Conservation (phyloP, 1,140 invertebrate species). For the Tachypleus tridentatus region DNA sequence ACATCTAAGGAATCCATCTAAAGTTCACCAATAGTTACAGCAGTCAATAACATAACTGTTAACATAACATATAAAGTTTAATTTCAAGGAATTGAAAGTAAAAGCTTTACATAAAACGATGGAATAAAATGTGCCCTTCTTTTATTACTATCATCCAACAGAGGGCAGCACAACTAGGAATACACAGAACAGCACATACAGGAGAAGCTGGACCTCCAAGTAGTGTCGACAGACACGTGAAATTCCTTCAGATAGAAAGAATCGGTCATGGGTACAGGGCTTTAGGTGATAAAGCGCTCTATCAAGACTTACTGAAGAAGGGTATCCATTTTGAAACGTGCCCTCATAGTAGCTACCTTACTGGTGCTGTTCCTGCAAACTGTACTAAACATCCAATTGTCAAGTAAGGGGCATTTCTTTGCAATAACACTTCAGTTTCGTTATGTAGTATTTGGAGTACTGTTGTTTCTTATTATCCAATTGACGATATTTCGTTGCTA, state of each 20-base stretch:
- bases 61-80: no score
- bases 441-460: no score
- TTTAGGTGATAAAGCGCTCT: slow-evolving; percentile 38
- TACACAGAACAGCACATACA: slow-evolving; percentile 46
- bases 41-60: no score
- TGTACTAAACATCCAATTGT: slow-evolving; percentile 33
- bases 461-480: no score
- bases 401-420: slow-evolving; percentile 21
- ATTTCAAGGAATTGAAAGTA: no score
- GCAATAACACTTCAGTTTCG: no score
- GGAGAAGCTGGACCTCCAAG: slow-evolving; percentile 41
- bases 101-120: no score
- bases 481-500: no score
- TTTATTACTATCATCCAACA: slow-evolving; percentile 7
- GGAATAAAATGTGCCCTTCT: no score
- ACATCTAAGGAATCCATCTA: no score
- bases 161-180: slow-evolving; percentile 35
- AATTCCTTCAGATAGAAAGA: slow-evolving; percentile 40
- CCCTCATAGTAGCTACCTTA: slow-evolving; percentile 44
- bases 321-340: slow-evolving; percentile 44
- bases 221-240: slow-evolving; percentile 38
- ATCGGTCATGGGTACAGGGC: slow-evolving; percentile 50
- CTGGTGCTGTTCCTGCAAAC: slow-evolving; percentile 37
- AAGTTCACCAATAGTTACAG: no score
- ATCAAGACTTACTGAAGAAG: slow-evolving; percentile 29